Evolutionary conservation across 2,113 vertebrate genomes (phyloP), one percentile per base, ranked within the genome.

Genomic region (Cricetomys ansorgei): DNA sequence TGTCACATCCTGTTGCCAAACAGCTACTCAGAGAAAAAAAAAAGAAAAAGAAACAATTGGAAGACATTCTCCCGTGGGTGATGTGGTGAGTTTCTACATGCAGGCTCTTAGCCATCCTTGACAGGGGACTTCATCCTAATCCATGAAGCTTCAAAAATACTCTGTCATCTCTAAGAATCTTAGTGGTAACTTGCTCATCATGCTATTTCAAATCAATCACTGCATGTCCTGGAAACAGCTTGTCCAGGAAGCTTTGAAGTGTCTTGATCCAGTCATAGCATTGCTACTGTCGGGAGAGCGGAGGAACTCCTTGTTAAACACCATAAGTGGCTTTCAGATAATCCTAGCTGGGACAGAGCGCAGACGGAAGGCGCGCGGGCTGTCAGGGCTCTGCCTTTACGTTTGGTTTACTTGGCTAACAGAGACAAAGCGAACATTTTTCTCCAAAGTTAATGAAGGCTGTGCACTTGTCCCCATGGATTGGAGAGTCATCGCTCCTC

Each of bases 121-220:
- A 96, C 92, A 96, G 57, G 76, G n/a, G 57, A n/a, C 92, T 94
- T 88, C 90, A 91, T 92, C 85, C 79, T 84, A 81, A 83, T 92
- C 92, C 76, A 59, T 21, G 50, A 83, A 50, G 92, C 84, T 81
- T 95, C 89, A 88, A 85, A 89, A 92, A 50, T 37, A 80, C 87
- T 91, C 91, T 65, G 88, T 88, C 92, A 77, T 93, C 55, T 96
- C 94, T 88, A 94, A 90, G 70, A 86, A 80, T 75, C 70, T 95
- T 69, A 95, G 91, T 67, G n/a, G 34, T 40, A 76, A 90, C 55
- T 93, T 85, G 88, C 92, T 89, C 80, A 88, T 77, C 73, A 21
- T 79, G 37, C 57, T 97, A 91, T 93, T 96, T 95, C 96, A 94
- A 88, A 89, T 93, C 95, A 77, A 75, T 96, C 94, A 93, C 45